Base-by-base conservation (phyloP, 2,797 vertebrate genomes). In the Hapalemur alaotrensis region DNA sequence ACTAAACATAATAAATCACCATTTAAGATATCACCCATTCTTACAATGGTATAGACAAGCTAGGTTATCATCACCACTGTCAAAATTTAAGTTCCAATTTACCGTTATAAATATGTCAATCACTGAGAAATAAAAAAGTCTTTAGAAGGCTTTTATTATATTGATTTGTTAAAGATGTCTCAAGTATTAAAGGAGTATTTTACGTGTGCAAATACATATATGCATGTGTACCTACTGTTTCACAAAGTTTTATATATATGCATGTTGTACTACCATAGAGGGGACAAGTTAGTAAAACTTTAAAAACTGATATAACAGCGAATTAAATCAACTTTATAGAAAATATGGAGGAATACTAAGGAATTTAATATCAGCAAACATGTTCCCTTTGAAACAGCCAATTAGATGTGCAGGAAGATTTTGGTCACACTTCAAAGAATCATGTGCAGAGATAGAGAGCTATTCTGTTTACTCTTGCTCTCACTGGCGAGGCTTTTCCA, bases 401-500 rank as follows among this genome's bases (percentile, higher is more conserved):
- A 98, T 98, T 97, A 98, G 97, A 98, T 96, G 97, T 98, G 98
- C 97, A 96, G 95, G 95, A 97, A 97, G 97, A 96, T 97, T 98
- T 96, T 97, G 98, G 98, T 98, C 98, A 95, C 97, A 97, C 98
- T 98, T 98, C 98, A 98, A 97, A 98, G 98, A 97, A 81, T 95
- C 94, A 96, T 97, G 67, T 89, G 97, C 97, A 95, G 97, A 97
- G 97, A 91, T 96, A 97, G 96, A 97, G 97, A 98, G 97, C 97
- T 92, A 89, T 95, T 83, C 98, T 98, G 97, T 98, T 98, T 97
- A 96, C 97, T 98, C 97, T 96, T 79, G 76, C 94, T 93, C 93
- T 97, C 90, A 50, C 94, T 23, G 38, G 12, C 92, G 95, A 98
- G 93, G 93, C 88, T 98, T 96, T 94, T 98, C 93, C 97, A 57